Evolutionary conservation across 2,888 invertebrate genomes (phyloP).

Genomic region (Euclidia mi): DNA sequence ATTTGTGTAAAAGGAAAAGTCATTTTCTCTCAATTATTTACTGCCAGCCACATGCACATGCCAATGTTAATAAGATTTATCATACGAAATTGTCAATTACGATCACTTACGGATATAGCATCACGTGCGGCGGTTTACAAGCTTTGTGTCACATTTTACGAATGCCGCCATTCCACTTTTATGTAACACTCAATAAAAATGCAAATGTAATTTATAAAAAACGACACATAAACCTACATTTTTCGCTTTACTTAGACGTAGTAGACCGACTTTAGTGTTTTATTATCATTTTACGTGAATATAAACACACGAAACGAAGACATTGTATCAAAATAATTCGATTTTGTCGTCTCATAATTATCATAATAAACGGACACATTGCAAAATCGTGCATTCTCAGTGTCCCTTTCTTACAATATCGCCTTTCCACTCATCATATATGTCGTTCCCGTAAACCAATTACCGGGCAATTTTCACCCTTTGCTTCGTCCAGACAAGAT

Average conservation of each 20-base stretch:
- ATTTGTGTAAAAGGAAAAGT: no score
- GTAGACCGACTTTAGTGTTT: constrained; percentile 21
- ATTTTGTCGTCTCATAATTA: constrained; percentile 81
- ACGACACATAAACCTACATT: constrained; percentile 44
- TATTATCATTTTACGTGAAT: background rate
- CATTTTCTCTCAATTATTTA: no score
- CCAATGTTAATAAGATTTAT: constrained; percentile 5
- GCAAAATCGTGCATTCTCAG: constrained; percentile 76
- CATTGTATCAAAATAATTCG: constrained; percentile 69
- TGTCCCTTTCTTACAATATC: constrained; percentile 67
- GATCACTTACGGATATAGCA: constrained; percentile 16
- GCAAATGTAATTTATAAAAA: constrained; percentile 41
- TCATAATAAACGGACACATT: constrained; percentile 81
- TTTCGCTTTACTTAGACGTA: constrained; percentile 21
- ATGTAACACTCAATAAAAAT: constrained; percentile 50
- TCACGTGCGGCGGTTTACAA: constrained; percentile 20
- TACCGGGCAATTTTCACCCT: constrained; percentile 75
- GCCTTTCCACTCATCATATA: constrained; percentile 72
- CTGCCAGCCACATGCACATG: no score
- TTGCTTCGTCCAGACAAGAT: constrained; percentile 71
- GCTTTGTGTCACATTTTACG: constrained; percentile 18
- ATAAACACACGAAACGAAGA: constrained; percentile 37
- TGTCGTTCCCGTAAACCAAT: constrained; percentile 80
- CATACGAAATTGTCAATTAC: constrained; percentile 14
- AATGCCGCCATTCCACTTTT: constrained; percentile 27